Base-by-base conservation (phyloP, 2,888 invertebrate species). In the Spisula solida region DNA sequence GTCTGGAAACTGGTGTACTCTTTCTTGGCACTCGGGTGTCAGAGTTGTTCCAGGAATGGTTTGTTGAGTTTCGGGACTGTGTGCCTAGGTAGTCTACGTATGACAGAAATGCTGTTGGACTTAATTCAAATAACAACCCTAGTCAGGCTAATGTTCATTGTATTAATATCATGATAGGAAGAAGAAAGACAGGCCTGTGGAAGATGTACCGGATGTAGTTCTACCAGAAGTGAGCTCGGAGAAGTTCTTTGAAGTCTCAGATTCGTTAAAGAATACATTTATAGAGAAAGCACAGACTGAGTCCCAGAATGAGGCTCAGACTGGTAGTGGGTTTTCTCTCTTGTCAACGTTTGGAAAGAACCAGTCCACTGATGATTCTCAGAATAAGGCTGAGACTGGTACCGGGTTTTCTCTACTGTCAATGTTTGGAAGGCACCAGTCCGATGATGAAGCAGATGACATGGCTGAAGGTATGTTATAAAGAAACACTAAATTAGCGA, bases 151-250 rank as follows among this genome's bases (percentile, higher is more conserved):
- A 41, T 8, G 51, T 51, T 12, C 16, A 51, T 51, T 51, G 0
- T 66, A 25, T 66, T 66, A 25, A 25, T 66, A 25, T 66, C 4
- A 48, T 51, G 1, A 51, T 41, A 78, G 70, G 31, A 70, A 66
- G n/a, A 75, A 56, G 56, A 56, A 78, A 20, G 41, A 79, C 20
- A 20, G n/a, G 14, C n/a, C 16, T 14, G 60, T n/a, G 5, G 51
- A 47, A 20, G 86, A 81, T 14, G 51, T 41, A n/a, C 56, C 84
- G 20, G 88, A 56, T 10, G 89, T 88, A 14, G 81, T 85, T 2
- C 16, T 92, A n/a, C 93, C 93, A 0, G 91, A 90, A 66, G 92
- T 93, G 16, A 90, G 91, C 31, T 89, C 91, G 66, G 93, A 93
- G 48, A 90, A 87, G 85, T 93, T 92, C 81, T 91, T 88, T 83